Base-by-base conservation (phyloP, 1,140 invertebrate genomes). In the Lepidotrigona ventralis region DNA sequence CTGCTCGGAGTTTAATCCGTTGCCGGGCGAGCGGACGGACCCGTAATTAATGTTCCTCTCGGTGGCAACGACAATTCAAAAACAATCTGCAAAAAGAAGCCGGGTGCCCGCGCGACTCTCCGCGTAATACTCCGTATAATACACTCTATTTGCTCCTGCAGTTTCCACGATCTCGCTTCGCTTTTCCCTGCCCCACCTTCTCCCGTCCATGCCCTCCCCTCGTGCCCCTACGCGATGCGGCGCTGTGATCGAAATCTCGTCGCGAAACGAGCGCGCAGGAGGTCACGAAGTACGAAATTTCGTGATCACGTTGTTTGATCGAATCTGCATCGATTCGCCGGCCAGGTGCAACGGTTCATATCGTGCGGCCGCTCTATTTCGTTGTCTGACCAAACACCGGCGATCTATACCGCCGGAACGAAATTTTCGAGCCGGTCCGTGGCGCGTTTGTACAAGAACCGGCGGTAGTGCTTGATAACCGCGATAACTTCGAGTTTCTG, bases 21-120 rank as follows among this genome's bases (percentile, higher is more conserved):
- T 83, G 8, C 19, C 66, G 54, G 74, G 39, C 23, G 39, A 60
- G 68, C 64, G 74, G n/a, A 60, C 58, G 29, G 29, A 33, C 17
- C 33, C 21, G 74, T 70, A 83, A 83, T 83, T 78, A 83, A 83
- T 77, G 81, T 83, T 78, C 56, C 66, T 51, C 81, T 70, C n/a
- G 54, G 66, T 51, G 21, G 74, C 74, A 33, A 60, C 73, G 75
- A 77, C 64, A 69, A 26, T 71, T 54, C 74, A 39, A 53, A 82
- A 78, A 78, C 74, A 46, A 60, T 60, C 66, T 21, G 29, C 29
- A 83, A 78, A 78, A 83, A 81, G 79, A 29, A 68, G 3, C 19
- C 39, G 39, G 29, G 33, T 60, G 23, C 12, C 21, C 19, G 58
- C 8, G 33, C 39, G 17, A 23, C 29, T 23, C 21, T 39, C 15